Percentiles rank a stretch among this genome's conserved stretches.
Conservation (phyloP, 2,888 invertebrate species). For the Erebia palarica region DNA sequence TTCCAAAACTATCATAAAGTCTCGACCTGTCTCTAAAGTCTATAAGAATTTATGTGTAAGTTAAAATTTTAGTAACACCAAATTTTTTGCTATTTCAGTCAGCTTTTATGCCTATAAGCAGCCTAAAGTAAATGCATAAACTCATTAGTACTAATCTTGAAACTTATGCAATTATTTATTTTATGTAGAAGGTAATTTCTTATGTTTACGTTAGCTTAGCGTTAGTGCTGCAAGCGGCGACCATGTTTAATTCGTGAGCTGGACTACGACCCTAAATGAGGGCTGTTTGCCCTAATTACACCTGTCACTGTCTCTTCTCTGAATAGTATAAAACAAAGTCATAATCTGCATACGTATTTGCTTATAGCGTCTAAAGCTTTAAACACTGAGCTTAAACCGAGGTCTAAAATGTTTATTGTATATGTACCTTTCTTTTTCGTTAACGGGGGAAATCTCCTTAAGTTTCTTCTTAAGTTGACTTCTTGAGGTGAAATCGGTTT, state of each 20-base stretch:
- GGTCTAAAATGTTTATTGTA: too few relatives aligned
- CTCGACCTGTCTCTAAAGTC: too few relatives aligned
- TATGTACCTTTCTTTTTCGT: too few relatives aligned
- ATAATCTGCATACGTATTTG: neutral
- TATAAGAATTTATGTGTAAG: too few relatives aligned
- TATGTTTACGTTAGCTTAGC: slow-evolving; percentile 55
- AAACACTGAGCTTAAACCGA: too few relatives aligned
- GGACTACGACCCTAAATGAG: slow-evolving; percentile 68
- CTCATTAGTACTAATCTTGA: slow-evolving; percentile 19
- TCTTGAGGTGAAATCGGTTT: too few relatives aligned
- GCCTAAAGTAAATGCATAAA: slow-evolving; percentile 16
- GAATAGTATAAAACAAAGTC: neutral
- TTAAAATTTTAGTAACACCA: too few relatives aligned
- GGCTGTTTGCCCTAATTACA: slow-evolving; percentile 73
- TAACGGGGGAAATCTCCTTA: too few relatives aligned
- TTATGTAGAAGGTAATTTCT: slow-evolving; percentile 63
- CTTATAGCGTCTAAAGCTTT: too few relatives aligned
- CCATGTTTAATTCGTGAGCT: slow-evolving; percentile 69
- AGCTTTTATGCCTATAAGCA: neutral
- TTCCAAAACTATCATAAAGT: too few relatives aligned
- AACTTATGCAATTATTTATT: slow-evolving; percentile 31
- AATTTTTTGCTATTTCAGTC: neutral
- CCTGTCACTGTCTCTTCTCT: slow-evolving; percentile 47
- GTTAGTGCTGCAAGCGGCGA: slow-evolving; percentile 61
- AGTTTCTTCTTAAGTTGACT: too few relatives aligned